Evolutionary conservation across 2,797 vertebrate genomes (phyloP).

Genomic region (Sebastes flavidus): DNA sequence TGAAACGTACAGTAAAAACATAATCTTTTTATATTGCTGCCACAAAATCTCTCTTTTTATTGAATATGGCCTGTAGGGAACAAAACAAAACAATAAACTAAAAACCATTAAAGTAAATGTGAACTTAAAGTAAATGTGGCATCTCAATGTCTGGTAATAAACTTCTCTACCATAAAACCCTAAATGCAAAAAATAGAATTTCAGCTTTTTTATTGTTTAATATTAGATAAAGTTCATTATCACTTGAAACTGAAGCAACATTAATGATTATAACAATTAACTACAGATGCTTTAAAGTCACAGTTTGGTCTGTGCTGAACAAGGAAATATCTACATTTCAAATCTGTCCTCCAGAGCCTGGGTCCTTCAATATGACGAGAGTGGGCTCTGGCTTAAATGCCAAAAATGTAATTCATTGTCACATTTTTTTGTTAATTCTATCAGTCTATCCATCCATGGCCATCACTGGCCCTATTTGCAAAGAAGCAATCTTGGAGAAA

Average conservation of each 20-base stretch:
- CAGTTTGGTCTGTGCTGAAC: not conserved
- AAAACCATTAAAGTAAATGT: not conserved
- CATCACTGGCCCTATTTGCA: slow-evolving; percentile 26
- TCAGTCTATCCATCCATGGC: slow-evolving; percentile 10
- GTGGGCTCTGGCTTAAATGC: slow-evolving; percentile 36
- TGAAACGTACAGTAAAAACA: not conserved
- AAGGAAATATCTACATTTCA: not conserved
- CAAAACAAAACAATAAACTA: not conserved
- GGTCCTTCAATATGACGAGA: slow-evolving; percentile 26
- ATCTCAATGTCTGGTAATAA: not conserved
- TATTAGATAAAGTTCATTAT: not conserved
- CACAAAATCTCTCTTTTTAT: not conserved
- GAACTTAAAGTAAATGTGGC: not conserved
- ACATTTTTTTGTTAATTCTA: slow-evolving; percentile 1
- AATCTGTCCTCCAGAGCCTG: slow-evolving; percentile 39
- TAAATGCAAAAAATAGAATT: not conserved
- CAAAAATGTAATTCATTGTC: slow-evolving; percentile 53
- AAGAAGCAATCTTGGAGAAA: slow-evolving; percentile 56
- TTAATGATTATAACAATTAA: not conserved
- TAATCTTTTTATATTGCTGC: not conserved
- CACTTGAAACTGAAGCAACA: not conserved
- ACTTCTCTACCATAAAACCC: not conserved
- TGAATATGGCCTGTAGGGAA: not conserved
- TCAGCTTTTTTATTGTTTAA: not conserved
- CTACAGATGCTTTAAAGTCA: not conserved